Evolutionary conservation across 2,113 vertebrate genomes (phyloP).

Genomic region (Trichechus manatus): DNA sequence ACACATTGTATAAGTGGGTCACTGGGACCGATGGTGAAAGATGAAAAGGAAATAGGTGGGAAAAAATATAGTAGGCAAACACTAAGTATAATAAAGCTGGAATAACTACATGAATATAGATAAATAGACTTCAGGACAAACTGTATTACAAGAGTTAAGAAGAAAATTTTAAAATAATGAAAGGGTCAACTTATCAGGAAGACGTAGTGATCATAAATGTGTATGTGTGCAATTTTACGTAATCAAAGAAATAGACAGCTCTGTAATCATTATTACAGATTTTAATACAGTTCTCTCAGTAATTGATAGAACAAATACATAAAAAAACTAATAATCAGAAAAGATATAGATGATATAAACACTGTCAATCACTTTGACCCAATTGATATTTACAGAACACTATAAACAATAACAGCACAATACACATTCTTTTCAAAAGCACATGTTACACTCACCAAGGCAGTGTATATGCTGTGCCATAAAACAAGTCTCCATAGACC

Average conservation of each 20-base stretch:
- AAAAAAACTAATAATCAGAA: neutral
- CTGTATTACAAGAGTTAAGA: neutral
- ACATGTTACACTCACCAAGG: accelerated
- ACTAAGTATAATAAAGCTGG: neutral
- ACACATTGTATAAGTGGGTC: neutral
- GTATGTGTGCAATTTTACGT: neutral
- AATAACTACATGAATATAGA: neutral
- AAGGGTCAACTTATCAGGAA: neutral
- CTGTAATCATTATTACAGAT: neutral
- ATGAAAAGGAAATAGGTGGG: neutral
- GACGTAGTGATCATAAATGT: neutral
- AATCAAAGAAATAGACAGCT: neutral
- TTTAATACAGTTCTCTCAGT: neutral
- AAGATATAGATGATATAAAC: neutral
- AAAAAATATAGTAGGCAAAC: neutral
- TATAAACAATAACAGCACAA: neutral
- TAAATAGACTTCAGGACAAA: neutral
- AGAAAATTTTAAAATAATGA: neutral
- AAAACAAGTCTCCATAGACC: neutral
- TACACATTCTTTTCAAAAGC: neutral
- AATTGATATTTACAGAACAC: neutral
- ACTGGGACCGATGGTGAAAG: neutral
- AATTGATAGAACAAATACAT: neutral
- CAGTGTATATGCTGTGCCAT: neutral
- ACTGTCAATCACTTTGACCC: neutral